These are phyloP conservation scores for Vireo altiloquus DNA, from an alignment of 2,113 vertebrate genomes.

Conservation along the genomic window DNA sequence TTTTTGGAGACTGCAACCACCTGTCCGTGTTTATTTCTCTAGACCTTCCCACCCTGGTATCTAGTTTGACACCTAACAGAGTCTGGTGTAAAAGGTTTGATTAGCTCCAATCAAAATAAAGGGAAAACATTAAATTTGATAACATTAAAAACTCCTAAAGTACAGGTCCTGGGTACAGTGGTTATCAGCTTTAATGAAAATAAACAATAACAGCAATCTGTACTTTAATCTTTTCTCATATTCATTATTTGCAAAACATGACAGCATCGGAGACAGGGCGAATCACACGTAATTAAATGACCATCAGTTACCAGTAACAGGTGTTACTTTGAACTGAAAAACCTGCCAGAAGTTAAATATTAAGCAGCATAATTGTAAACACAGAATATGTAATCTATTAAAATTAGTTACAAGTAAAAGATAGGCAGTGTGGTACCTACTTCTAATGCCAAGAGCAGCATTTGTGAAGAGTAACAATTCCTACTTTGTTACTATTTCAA, in stretches of 20 bases:
- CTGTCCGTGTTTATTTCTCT: neutral
- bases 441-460: neutral
- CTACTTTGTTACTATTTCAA: neutral
- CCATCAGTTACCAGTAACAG: neutral
- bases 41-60: neutral
- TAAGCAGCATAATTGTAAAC: neutral
- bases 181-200: neutral
- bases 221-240: neutral
- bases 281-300: neutral
- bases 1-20: neutral
- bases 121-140: neutral
- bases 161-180: neutral
- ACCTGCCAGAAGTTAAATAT: neutral
- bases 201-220: neutral
- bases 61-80: neutral
- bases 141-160: neutral
- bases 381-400: neutral
- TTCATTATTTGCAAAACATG: neutral
- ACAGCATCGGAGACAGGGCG: neutral
- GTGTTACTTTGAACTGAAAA: neutral
- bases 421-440: neutral
- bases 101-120: neutral
- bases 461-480: neutral
- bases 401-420: neutral
- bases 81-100: neutral